These are phyloP conservation scores for Lepidocyrtinus sp. DNA, from an alignment of 2,888 invertebrate species.

Conservation along the genomic window DNA sequence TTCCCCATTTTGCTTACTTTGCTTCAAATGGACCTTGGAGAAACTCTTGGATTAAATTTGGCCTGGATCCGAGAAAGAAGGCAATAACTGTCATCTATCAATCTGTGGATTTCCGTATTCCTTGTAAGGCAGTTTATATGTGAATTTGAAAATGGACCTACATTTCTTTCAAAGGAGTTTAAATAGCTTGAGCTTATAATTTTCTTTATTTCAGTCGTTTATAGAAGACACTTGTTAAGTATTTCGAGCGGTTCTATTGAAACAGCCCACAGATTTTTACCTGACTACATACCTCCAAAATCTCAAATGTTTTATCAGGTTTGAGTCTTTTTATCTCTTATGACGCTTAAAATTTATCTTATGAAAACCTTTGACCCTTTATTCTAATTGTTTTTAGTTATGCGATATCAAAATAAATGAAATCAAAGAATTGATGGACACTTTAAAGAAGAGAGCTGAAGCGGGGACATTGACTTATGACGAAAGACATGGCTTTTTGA, in stretches of 20 bases:
- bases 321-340: slow-evolving; percentile 53
- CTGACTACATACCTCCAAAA: slow-evolving; percentile 84
- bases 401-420: slow-evolving; percentile 86
- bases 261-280: slow-evolving; percentile 77
- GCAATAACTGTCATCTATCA: slow-evolving; percentile 87
- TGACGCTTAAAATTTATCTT: neutral
- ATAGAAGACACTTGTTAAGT: slow-evolving; percentile 58
- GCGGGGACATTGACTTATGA: slow-evolving; percentile 47
- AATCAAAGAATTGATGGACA: slow-evolving; percentile 83
- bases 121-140: slow-evolving; percentile 53
- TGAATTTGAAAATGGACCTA: neutral
- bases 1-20: slow-evolving; percentile 89
- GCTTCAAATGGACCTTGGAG: slow-evolving; percentile 94
- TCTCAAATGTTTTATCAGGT: slow-evolving; percentile 93
- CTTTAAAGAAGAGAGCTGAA: slow-evolving; percentile 75
- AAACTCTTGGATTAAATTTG: slow-evolving; percentile 89
- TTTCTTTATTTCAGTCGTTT: slow-evolving; percentile 53
- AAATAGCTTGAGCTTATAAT: neutral
- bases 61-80: slow-evolving; percentile 92
- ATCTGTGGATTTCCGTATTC: slow-evolving; percentile 84
- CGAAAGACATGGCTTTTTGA: slow-evolving; percentile 64
- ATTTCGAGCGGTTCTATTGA: slow-evolving; percentile 73
- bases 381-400: slow-evolving; percentile 75
- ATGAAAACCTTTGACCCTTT: neutral
- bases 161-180: neutral